Percentiles rank a stretch among this genome's conserved stretches.
phyloP scores from a whole-genome alignment of 2,888 invertebrate genomes.

The Steromphala cineraria region DNA sequence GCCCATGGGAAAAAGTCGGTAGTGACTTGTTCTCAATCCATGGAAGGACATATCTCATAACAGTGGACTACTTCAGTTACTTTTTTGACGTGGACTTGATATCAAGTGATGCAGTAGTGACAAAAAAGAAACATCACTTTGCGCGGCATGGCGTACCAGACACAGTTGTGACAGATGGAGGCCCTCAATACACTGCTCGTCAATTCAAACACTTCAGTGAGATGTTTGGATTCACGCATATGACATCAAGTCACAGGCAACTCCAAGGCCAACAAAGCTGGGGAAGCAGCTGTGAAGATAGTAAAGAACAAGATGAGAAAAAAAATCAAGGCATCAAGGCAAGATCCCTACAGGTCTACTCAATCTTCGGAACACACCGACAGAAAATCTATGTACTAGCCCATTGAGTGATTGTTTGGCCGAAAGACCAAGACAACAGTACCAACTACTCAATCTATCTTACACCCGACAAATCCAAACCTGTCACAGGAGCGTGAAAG shows the following conservation, averaged over 20 bases:
- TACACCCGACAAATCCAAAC: neutral
- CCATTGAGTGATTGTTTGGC: constrained; percentile 25
- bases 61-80: constrained; percentile 39
- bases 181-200: constrained; percentile 21
- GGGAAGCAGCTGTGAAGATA: constrained; percentile 22
- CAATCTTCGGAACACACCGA: constrained; percentile 21
- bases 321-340: neutral
- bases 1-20: constrained; percentile 44
- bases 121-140: constrained; percentile 40
- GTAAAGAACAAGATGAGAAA: constrained; percentile 24
- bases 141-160: constrained; percentile 34
- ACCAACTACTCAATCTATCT: neutral
- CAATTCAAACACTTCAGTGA: constrained; percentile 25
- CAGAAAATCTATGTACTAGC: neutral
- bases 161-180: constrained; percentile 18
- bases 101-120: constrained; percentile 31
- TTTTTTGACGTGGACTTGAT: constrained; percentile 44
- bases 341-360: constrained; percentile 29
- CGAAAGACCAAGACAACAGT: neutral
- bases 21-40: constrained; percentile 51
- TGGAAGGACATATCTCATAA: no score
- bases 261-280: constrained; percentile 13
- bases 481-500: neutral
- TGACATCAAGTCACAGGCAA: constrained; percentile 18
- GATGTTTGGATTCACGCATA: constrained; percentile 18